Evolutionary conservation across 2,888 invertebrate species (phyloP).

Genomic region (Cancer borealis): DNA sequence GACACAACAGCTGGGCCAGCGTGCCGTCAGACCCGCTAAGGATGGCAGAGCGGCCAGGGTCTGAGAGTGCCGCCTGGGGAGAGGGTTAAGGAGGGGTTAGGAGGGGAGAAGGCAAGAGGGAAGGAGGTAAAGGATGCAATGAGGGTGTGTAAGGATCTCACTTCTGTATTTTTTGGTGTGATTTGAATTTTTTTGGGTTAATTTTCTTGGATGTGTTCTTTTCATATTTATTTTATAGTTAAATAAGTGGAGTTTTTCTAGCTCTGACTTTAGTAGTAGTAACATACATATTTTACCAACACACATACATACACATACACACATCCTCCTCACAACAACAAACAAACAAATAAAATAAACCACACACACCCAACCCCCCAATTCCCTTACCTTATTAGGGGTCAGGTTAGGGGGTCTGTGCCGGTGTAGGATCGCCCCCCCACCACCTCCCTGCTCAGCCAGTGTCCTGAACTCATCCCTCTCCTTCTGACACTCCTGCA

Average conservation of each 20-base stretch:
- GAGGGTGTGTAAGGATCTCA: too few relatives aligned
- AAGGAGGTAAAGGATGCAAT: too few relatives aligned
- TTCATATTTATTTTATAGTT: too few relatives aligned
- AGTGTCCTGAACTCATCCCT: slow-evolving; percentile 69
- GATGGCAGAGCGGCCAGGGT: slow-evolving; percentile 70
- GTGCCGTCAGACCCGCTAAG: slow-evolving; percentile 72
- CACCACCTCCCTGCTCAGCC: slow-evolving; percentile 57
- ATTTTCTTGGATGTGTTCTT: too few relatives aligned
- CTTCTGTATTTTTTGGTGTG: too few relatives aligned
- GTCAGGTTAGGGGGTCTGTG: slow-evolving; percentile 48
- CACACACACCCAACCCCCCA: not conserved
- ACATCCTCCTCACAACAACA: too few relatives aligned
- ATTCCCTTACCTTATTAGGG: slow-evolving; percentile 42
- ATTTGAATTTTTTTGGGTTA: too few relatives aligned
- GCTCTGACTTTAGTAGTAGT: too few relatives aligned
- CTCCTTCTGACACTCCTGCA: slow-evolving; percentile 73
- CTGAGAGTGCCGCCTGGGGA: slow-evolving; percentile 56
- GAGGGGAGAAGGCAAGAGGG: not conserved
- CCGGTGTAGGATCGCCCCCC: slow-evolving; percentile 38
- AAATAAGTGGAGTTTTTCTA: too few relatives aligned
- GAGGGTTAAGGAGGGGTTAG: not conserved
- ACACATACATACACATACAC: too few relatives aligned
- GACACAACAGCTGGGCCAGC: slow-evolving; percentile 74
- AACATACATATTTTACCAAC: too few relatives aligned
- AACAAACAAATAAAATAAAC: not conserved